Evolutionary conservation across 2,888 invertebrate species (phyloP).

Genomic region (Spilarctia lutea): DNA sequence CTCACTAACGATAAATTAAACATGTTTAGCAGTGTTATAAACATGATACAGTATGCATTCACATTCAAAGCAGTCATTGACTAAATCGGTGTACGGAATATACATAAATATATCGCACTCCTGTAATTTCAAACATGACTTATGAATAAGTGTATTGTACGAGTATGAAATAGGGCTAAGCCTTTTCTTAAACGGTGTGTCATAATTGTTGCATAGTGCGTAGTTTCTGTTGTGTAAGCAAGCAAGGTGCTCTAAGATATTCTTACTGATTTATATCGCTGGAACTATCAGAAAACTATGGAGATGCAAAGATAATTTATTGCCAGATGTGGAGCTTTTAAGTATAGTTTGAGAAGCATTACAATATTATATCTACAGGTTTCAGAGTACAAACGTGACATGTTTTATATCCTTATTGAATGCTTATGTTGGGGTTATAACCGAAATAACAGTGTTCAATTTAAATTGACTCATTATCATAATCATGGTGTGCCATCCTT

Average conservation of each 20-base stretch:
- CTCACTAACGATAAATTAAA: constrained; percentile 29
- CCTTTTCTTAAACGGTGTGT: constrained; percentile 43
- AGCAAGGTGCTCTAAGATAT: constrained; percentile 29
- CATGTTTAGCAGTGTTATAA: constrained; percentile 31
- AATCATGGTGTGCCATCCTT: no score
- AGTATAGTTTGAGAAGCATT: not conserved
- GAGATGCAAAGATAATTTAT: constrained; percentile 38
- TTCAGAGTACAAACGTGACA: no score
- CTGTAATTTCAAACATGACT: constrained; percentile 48
- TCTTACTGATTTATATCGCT: constrained; percentile 39
- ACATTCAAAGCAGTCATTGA: constrained; percentile 28
- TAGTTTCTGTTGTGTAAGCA: constrained; percentile 5
- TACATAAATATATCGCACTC: constrained; percentile 49
- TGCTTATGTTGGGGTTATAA: not conserved
- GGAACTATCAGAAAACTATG: constrained; percentile 36
- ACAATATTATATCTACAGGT: no score
- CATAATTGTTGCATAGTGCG: constrained; percentile 40
- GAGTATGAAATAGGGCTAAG: constrained; percentile 42
- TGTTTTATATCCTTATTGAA: no score
- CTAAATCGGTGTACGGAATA: constrained; percentile 40
- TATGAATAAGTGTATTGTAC: constrained; percentile 52
- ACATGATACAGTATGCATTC: constrained; percentile 27
- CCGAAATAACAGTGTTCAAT: not conserved
- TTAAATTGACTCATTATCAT: not conserved
- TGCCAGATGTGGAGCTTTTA: not conserved